Base-by-base conservation (phyloP, 35 echinoderm and acorn worm genomes). In the Apostichopus japonicus region DNA sequence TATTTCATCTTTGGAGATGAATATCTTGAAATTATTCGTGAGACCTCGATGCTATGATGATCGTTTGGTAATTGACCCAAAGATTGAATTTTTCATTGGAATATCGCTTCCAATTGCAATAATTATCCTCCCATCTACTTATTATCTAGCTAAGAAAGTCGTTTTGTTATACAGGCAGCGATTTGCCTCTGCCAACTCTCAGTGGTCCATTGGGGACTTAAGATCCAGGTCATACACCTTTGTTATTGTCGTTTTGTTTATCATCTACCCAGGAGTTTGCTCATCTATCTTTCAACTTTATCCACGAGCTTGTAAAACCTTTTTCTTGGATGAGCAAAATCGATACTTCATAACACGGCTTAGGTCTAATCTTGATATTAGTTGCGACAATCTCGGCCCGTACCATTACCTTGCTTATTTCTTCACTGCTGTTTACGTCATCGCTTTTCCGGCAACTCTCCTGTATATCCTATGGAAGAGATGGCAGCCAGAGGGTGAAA, bases 221-320 rank as follows among this genome's bases (percentile, higher is more conserved):
- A 84, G 23, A 84, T 21, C 53, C 22, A 84, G 21, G 6, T 23
- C 23, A 9, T 5, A 56, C 5, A 78, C 86, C 0, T 52, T 54
- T 57, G 84, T 93, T 14, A 23, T 93, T 15, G 70, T 89, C 10
- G 5, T 90, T 52, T 76, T 93, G 21, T 93, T 89, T 21, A 71
- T 94, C 8, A 79, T 87, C 1, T 94, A 94, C 44, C 87, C 87
- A 1, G 53, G 77, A 22, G 19, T 90, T 9, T 94, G 86, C 24
- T 61, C 58, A 5, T 78, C 79, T 5, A 90, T 94, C 5, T 90
- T 94, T 23, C 61, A 86, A 8, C 44, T 93, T 44, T 77, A 87
- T 13, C 92, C 92, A 4, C 4, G 17, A 5, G 17, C 70, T 22
- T 93, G 92, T 93, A 17, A 93, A n/a, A 84, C 53, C n/a, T 84